Percentiles rank a stretch among this genome's conserved stretches.
These are phyloP conservation scores for Parthenolecanium corni DNA, from an alignment of 2,888 invertebrate species.

Conservation along the genomic window DNA sequence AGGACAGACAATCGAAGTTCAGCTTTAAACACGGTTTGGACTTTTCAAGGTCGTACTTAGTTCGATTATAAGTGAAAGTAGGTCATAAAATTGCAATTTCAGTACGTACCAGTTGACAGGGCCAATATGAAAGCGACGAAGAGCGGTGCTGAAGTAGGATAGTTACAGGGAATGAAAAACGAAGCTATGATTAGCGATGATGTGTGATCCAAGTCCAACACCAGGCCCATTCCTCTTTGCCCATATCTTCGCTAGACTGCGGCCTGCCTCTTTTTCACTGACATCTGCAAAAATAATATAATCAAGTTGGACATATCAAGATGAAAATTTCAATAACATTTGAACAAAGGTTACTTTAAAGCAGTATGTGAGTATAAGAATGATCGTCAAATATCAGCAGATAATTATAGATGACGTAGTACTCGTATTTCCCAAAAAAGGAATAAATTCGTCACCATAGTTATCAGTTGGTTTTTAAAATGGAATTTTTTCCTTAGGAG, in stretches of 20 bases:
- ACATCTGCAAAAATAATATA: slow-evolving; percentile 15
- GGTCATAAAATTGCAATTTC: too few species aligned
- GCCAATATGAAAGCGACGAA: slow-evolving; percentile 25
- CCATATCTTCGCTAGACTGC: slow-evolving; percentile 61
- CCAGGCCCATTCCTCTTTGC: slow-evolving; percentile 85
- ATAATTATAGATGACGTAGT: too few species aligned
- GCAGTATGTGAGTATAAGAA: background rate
- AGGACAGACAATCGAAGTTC: too few species aligned
- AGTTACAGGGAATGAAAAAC: slow-evolving; percentile 22
- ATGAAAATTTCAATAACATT: background rate
- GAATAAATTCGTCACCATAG: too few species aligned
- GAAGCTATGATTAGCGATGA: slow-evolving; percentile 28
- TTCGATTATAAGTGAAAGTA: too few species aligned
- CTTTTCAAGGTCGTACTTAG: too few species aligned
- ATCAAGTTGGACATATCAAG: background rate
- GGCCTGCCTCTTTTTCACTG: slow-evolving; percentile 27
- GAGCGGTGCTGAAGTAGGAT: slow-evolving; percentile 23
- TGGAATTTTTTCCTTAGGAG: too few species aligned
- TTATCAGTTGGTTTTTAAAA: too few species aligned
- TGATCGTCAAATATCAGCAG: too few species aligned
- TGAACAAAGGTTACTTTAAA: background rate
- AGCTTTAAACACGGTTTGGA: too few species aligned
- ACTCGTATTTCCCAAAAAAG: too few species aligned
- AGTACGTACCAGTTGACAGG: slow-evolving; percentile 18
- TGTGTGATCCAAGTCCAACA: slow-evolving; percentile 49